Conservation (phyloP, 30 jellyfish, hydroid and myxozoan genomes). For the Aurelia aurita region DNA sequence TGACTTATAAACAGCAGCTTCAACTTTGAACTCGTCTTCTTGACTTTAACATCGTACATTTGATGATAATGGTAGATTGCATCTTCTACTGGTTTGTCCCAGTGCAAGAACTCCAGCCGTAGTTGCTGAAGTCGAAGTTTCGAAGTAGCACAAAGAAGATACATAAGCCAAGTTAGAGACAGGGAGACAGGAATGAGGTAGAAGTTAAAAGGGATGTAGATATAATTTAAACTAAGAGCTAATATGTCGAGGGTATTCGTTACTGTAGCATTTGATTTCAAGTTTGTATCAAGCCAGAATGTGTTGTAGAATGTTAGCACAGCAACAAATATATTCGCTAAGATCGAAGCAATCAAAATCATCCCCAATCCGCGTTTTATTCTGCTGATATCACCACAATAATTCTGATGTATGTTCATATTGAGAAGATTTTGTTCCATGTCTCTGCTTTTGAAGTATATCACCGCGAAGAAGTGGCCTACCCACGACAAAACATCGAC, state of each 20-base stretch:
- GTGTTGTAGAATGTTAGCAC: conserved; percentile 3
- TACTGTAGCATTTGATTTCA: neutral
- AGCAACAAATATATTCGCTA: neutral
- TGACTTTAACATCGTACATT: neutral
- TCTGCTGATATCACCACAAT: neutral
- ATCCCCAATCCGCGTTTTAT: neutral
- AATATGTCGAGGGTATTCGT: neutral
- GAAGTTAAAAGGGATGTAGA: neutral
- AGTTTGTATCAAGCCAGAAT: neutral
- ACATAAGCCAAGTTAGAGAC: conserved; percentile 45
- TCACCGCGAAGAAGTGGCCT: conserved; percentile 22
- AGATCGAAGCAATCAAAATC: neutral
- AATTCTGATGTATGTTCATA: neutral
- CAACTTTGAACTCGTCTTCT: neutral
- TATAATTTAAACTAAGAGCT: neutral
- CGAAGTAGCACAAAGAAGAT: conserved; percentile 4
- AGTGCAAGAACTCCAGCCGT: neutral
- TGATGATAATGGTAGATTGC: conserved; percentile 21
- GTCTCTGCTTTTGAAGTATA: conserved; percentile 28
- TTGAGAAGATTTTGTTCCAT: conserved; percentile 11
- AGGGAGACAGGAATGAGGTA: neutral
- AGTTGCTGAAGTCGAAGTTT: conserved; percentile 12
- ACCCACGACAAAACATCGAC: conserved; percentile 31
- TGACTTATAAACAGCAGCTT: conserved; percentile 10
- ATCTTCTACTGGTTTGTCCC: conserved; percentile 37